Conservation (phyloP, 2,888 invertebrate species). For the Volucella zonaria region DNA sequence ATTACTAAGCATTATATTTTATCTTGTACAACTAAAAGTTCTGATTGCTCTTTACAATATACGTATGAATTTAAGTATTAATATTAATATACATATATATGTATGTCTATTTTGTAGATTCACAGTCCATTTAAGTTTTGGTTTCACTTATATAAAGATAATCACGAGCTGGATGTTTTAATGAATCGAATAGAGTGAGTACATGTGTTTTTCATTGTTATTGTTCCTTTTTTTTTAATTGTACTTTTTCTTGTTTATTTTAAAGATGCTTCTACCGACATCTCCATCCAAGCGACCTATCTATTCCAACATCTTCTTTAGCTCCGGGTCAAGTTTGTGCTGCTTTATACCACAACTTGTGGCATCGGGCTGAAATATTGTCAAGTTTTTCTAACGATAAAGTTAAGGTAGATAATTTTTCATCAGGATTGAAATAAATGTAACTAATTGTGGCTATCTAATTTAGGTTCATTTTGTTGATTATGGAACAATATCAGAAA, state of each 20-base stretch:
- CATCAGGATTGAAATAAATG: background rate
- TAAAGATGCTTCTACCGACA: conserved; percentile 75
- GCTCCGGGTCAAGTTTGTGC: conserved; percentile 78
- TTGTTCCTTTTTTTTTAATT: background rate
- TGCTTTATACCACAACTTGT: conserved; percentile 73
- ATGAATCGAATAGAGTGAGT: conserved; percentile 78
- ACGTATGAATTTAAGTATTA: background rate
- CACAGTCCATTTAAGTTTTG: conserved; percentile 78
- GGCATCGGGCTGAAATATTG: conserved; percentile 79
- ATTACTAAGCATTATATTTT: too few relatives aligned
- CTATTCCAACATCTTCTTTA: conserved; percentile 76
- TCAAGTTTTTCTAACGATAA: conserved; percentile 69
- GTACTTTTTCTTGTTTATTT: background rate
- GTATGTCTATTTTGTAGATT: conserved; percentile 74
- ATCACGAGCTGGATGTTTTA: conserved; percentile 76
- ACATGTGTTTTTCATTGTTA: background rate
- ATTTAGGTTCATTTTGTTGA: conserved; percentile 78
- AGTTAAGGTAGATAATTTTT: conserved; percentile 75
- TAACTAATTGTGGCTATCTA: background rate
- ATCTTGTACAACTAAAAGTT: too few relatives aligned
- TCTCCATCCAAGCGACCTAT: conserved; percentile 61
- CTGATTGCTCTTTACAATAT: too few relatives aligned
- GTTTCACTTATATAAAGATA: conserved; percentile 77
- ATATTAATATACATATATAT: background rate
- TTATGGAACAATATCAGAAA: conserved; percentile 78